These are phyloP conservation scores for Oscheius onirici DNA, from an alignment of 2,888 invertebrate genomes.

Conservation along the genomic window DNA sequence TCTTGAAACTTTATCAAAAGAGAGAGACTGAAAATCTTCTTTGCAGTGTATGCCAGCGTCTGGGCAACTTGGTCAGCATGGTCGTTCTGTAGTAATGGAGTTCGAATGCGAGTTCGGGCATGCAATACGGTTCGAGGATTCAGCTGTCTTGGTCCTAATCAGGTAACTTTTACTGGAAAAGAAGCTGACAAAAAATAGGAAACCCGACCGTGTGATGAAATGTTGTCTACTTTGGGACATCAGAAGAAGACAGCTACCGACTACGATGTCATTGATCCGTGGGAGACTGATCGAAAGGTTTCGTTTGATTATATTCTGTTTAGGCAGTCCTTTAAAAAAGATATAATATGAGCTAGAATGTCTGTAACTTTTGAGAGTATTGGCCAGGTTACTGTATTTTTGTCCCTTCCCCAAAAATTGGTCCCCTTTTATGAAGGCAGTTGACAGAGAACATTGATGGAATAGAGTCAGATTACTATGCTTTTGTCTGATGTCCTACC, in stretches of 20 bases:
- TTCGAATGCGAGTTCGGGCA: constrained; percentile 69
- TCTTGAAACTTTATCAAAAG: constrained; percentile 16
- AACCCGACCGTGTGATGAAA: constrained; percentile 37
- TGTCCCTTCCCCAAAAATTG: too few relatives aligned
- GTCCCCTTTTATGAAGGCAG: too few relatives aligned
- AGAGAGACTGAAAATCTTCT: background rate
- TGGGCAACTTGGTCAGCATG: constrained; percentile 71
- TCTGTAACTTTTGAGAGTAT: too few relatives aligned
- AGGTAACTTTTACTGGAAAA: constrained; percentile 36
- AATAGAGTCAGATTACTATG: too few relatives aligned
- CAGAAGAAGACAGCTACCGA: constrained; percentile 21
- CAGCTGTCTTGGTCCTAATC: constrained; percentile 67
- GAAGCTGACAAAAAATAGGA: constrained; percentile 26
- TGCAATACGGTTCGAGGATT: constrained; percentile 71
- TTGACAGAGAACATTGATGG: too few relatives aligned
- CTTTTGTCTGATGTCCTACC: too few relatives aligned
- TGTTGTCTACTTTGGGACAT: constrained; percentile 1
- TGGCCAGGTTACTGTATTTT: too few relatives aligned
- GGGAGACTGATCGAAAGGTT: constrained; percentile 62
- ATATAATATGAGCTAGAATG: too few relatives aligned
- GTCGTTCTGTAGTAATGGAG: constrained; percentile 67
- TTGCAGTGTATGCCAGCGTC: constrained; percentile 68
- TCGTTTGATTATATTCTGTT: too few relatives aligned
- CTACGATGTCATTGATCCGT: constrained; percentile 68
- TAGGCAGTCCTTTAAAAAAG: too few relatives aligned